These are phyloP conservation scores for Hyposmocoma kahamanoa DNA, from an alignment of 1,140 invertebrate genomes.

Conservation along the genomic window DNA sequence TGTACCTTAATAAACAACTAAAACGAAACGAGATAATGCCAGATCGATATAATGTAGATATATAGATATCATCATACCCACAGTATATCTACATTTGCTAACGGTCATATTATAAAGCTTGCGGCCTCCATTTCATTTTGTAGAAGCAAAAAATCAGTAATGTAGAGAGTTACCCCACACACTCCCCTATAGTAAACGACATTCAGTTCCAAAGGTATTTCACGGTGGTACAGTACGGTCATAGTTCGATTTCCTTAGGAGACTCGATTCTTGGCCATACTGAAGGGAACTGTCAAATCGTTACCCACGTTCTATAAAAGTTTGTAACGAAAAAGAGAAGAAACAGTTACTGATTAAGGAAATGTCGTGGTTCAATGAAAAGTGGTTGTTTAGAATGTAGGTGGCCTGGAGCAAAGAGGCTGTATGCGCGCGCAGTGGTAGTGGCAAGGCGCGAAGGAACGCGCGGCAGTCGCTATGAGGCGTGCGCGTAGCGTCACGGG, in stretches of 20 bases:
- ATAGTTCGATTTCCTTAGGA: constrained; percentile 2
- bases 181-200: too few species aligned
- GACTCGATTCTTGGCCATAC: too few species aligned
- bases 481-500: constrained; percentile 75
- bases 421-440: constrained; percentile 53
- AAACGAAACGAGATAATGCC: background rate
- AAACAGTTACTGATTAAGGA: too few species aligned
- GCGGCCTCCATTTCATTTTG: too few species aligned
- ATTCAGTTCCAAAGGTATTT: background rate
- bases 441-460: constrained; percentile 11
- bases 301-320: too few species aligned
- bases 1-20: background rate
- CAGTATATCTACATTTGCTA: too few species aligned
- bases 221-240: background rate
- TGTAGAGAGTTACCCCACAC: too few species aligned
- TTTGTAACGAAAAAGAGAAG: too few species aligned
- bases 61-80: too few species aligned
- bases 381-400: background rate
- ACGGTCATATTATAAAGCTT: too few species aligned
- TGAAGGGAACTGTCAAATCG: too few species aligned
- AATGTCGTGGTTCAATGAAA: background rate
- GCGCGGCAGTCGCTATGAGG: constrained; percentile 66
- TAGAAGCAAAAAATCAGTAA: too few species aligned
- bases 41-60: background rate
- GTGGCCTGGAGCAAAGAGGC: constrained; percentile 41